Percentiles rank a stretch among this genome's conserved stretches.
These are phyloP conservation scores for Drosophila nigricruria DNA, from an alignment of 2,888 invertebrate species.

Conservation along the genomic window DNA sequence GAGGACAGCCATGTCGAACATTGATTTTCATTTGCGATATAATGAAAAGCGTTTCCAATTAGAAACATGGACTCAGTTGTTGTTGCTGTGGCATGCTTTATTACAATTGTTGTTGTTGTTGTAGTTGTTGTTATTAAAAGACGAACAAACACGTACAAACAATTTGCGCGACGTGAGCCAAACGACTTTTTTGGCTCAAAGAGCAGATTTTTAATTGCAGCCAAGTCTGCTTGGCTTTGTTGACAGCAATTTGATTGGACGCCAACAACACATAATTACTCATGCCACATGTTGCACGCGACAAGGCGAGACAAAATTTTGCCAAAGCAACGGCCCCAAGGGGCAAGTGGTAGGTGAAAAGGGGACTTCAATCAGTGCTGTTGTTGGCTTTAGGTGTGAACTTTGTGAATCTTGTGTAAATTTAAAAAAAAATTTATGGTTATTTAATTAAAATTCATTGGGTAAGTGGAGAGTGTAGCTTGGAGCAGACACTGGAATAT, in stretches of 20 bases:
- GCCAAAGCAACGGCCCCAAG: not conserved
- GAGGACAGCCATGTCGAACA: slow-evolving; percentile 45
- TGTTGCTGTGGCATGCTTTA: slow-evolving; percentile 13
- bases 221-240: slow-evolving; percentile 37
- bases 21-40: slow-evolving; percentile 65
- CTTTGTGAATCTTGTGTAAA: not conserved
- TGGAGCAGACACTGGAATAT: not conserved
- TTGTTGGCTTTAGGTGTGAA: not conserved
- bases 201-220: slow-evolving; percentile 34
- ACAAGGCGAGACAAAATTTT: slow-evolving; percentile 31
- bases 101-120: slow-evolving; percentile 13
- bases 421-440: not conserved
- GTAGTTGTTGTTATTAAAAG: slow-evolving; percentile 25
- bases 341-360: not conserved
- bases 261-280: slow-evolving; percentile 67
- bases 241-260: slow-evolving; percentile 50
- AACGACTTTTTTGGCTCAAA: slow-evolving; percentile 39
- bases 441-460: not conserved
- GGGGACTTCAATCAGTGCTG: slow-evolving; percentile 9
- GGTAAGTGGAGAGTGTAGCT: not conserved
- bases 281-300: slow-evolving; percentile 57
- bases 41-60: slow-evolving; percentile 68
- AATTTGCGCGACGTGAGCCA: slow-evolving; percentile 52
- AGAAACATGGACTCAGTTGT: slow-evolving; percentile 37
- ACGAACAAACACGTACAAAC: slow-evolving; percentile 66